These are phyloP conservation scores for Drosophila buzzatii DNA, from an alignment of 2,888 invertebrate genomes.

Conservation along the genomic window DNA sequence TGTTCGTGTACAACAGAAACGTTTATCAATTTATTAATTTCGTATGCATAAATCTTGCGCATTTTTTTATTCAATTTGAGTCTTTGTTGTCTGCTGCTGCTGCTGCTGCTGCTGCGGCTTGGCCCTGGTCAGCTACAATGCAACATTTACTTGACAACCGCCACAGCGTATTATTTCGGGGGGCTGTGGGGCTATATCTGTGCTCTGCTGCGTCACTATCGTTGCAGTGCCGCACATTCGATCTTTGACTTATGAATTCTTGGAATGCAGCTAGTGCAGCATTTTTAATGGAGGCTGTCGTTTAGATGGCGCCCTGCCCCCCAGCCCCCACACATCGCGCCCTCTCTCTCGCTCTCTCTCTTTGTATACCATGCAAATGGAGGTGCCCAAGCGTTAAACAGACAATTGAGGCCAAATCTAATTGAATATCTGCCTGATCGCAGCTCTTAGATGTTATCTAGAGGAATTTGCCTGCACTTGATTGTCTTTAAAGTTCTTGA, in stretches of 20 bases:
- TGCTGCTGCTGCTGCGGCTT: slow-evolving; percentile 24
- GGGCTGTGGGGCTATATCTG: background rate
- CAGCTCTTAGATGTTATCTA: slow-evolving; percentile 20
- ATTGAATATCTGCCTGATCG: slow-evolving; percentile 59
- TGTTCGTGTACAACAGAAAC: slow-evolving; percentile 26
- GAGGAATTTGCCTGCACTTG: slow-evolving; percentile 1
- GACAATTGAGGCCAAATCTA: slow-evolving; percentile 68
- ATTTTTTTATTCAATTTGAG: slow-evolving; percentile 75
- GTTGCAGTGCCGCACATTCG: slow-evolving; percentile 66
- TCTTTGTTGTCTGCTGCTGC: slow-evolving; percentile 71
- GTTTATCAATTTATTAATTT: slow-evolving; percentile 75
- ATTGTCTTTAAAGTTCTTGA: background rate
- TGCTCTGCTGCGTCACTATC: slow-evolving; percentile 51
- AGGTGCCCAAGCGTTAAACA: slow-evolving; percentile 28
- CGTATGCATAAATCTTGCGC: slow-evolving; percentile 74
- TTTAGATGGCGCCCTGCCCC: slow-evolving; percentile 11
- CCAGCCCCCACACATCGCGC: background rate
- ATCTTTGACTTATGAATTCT: slow-evolving; percentile 79
- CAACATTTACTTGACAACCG: slow-evolving; percentile 26
- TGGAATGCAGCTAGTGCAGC: slow-evolving; percentile 77
- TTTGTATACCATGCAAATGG: slow-evolving; percentile 12
- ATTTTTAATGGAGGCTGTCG: slow-evolving; percentile 67
- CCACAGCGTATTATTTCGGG: background rate
- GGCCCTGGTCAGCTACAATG: slow-evolving; percentile 64
- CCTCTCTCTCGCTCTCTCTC: background rate